These are phyloP conservation scores for Emmelina monodactyla DNA, from an alignment of 2,888 invertebrate genomes.

Conservation along the genomic window DNA sequence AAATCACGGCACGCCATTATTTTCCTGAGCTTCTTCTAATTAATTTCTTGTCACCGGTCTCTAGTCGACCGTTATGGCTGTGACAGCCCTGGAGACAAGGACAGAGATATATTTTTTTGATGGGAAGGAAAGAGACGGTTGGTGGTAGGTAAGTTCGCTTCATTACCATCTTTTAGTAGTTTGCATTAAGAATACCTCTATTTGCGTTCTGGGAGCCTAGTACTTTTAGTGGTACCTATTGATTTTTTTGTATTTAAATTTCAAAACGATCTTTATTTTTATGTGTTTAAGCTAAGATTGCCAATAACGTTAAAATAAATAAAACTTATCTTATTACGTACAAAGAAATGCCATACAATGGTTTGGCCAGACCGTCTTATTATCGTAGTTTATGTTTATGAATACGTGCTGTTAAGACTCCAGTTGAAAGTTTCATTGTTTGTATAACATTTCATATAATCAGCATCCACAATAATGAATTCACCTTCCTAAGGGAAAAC, in stretches of 20 bases:
- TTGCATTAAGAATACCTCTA: too few relatives aligned
- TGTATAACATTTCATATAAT: too few relatives aligned
- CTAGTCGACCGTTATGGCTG: slow-evolving; percentile 51
- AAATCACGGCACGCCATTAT: slow-evolving; percentile 63
- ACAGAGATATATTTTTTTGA: slow-evolving; percentile 16
- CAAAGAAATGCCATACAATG: not conserved
- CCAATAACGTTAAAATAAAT: slow-evolving; percentile 47
- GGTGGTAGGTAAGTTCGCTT: slow-evolving; percentile 49
- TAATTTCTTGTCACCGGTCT: slow-evolving; percentile 64
- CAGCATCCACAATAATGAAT: not conserved
- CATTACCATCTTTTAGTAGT: slow-evolving; percentile 61
- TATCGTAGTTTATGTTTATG: too few relatives aligned
- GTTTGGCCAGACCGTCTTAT: not conserved
- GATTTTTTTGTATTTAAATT: too few relatives aligned
- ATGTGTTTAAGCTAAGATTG: too few relatives aligned
- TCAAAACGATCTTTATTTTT: too few relatives aligned
- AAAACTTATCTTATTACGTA: too few relatives aligned
- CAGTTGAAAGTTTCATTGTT: too few relatives aligned
- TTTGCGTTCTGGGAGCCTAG: slow-evolving; percentile 43
- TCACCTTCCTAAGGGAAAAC: not conserved
- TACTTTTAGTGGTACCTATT: too few relatives aligned
- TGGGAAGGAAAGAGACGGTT: slow-evolving; percentile 24
- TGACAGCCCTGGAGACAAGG: slow-evolving; percentile 44
- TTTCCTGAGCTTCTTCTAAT: slow-evolving; percentile 60
- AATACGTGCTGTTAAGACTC: too few relatives aligned